Evolutionary conservation across 2,113 vertebrate species (phyloP).

Genomic region (Paramormyrops kingsleyae): DNA sequence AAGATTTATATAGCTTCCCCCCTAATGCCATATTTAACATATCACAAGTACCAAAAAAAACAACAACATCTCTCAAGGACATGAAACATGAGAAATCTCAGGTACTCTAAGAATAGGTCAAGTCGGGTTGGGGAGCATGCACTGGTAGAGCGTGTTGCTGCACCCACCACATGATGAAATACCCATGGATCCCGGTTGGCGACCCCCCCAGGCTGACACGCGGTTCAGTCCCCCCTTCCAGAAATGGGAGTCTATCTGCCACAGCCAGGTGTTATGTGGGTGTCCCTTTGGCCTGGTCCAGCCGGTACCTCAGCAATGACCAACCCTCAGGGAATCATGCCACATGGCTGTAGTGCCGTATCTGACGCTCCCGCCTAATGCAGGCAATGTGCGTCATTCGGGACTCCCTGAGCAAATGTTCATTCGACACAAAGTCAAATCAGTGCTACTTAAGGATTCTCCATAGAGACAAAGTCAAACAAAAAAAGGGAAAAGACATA

Average conservation of each 20-base stretch:
- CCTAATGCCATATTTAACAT: not conserved
- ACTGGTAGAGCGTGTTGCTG: not conserved
- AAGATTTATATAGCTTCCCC: not conserved
- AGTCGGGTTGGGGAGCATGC: not conserved
- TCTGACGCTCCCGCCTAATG: not conserved
- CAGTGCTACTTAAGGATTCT: not conserved
- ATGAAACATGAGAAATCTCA: not conserved
- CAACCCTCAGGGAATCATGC: not conserved
- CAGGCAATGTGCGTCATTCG: not conserved
- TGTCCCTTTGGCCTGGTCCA: not conserved
- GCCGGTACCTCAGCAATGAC: not conserved
- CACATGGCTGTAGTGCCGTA: not conserved
- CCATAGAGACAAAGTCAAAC: not conserved
- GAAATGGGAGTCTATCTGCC: not conserved
- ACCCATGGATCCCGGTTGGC: not conserved
- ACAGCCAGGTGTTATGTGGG: not conserved
- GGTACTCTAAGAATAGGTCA: not conserved
- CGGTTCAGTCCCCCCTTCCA: not conserved
- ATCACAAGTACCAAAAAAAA: not conserved
- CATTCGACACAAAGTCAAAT: not conserved
- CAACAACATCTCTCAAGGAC: not conserved
- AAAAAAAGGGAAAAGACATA: not conserved
- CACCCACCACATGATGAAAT: not conserved
- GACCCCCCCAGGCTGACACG: not conserved
- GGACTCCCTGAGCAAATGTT: not conserved